phyloP scores from a whole-genome alignment of 2,113 vertebrate species.

The Epinephelus cyanopodus region DNA sequence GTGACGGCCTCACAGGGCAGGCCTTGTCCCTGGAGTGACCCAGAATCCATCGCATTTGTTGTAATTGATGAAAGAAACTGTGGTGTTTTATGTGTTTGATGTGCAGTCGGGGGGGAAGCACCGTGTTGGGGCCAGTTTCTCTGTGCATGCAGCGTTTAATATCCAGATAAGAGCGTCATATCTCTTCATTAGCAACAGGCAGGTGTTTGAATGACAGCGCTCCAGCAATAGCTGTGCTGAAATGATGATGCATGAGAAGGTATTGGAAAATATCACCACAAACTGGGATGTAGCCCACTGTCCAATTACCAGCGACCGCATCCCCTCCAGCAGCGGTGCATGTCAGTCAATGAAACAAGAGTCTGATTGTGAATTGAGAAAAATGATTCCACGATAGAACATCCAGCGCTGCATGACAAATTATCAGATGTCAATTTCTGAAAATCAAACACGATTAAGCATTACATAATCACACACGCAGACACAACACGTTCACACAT shows the following conservation, averaged over 20 bases:
- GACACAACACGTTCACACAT: background rate
- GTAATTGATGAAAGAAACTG: conserved; percentile 3
- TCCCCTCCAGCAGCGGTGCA: conserved; percentile 38
- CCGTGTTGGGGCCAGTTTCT: background rate
- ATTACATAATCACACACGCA: conserved; percentile 21
- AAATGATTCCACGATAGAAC: conserved; percentile 35
- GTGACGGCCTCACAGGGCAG: conserved; percentile 68
- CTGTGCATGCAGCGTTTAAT: conserved; percentile 39
- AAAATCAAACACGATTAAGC: conserved; percentile 43
- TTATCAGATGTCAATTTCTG: conserved; percentile 20
- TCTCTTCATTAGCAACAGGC: conserved; percentile 50
- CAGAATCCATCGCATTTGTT: conserved; percentile 13
- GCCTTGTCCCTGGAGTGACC: conserved; percentile 62
- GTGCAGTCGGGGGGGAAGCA: background rate
- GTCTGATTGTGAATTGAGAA: conserved; percentile 50
- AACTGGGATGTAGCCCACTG: conserved; percentile 18
- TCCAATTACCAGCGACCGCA: conserved; percentile 30
- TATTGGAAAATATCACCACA: conserved; percentile 4
- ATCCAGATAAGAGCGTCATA: conserved; percentile 17
- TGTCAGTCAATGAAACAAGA: conserved; percentile 55
- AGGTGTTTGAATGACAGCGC: conserved; percentile 26
- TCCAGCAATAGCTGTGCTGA: background rate
- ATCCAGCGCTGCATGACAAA: conserved; percentile 50
- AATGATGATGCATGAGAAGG: conserved; percentile 56
- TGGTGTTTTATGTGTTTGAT: conserved; percentile 1